Evolutionary conservation across 53 echinoderm and acorn worm species (phyloP), one percentile per base, ranked within the genome.

Genomic region (Echinometra lucunter): DNA sequence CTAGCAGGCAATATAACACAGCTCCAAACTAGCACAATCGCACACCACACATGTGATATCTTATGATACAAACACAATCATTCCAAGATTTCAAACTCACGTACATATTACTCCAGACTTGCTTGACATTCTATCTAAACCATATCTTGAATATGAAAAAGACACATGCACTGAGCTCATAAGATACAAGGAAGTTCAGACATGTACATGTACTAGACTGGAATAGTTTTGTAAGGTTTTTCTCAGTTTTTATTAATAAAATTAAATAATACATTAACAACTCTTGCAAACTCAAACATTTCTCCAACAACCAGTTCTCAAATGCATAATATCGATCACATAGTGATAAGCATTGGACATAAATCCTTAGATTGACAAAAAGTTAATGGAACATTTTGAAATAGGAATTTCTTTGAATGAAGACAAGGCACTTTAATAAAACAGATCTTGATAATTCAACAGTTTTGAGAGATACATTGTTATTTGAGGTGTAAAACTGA

Each of bases 251-350:
- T 94, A 94, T 94, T 94, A 94, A 94, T 94, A 94, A 94, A 94
- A 94, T 94, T 94, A 94, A 94, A 94, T 94, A 94, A 94, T 94
- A 85, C 94, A 94, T 94, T 63, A 94, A 85, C 94, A 94, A 94
- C 94, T 94, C 94, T 94, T 94, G 94, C 66, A 83, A 94, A 94
- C 94, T 94, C 94, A 83, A 92, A 66, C 60, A 45, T 83, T 83
- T 66, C 85, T 60, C 37, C 85, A 45, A 94, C 83, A 63, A 94
- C 94, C 94, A 66, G 94, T 42, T 63, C 37, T 44, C 58, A 83
- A 94, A 83, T 83, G 28, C 83, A 83, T 66, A 37, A 56, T 88
- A 55, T 88, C 13, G 55, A 81, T 81, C 81, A 81, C 81, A 81
- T 81, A 81, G 81, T 81, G 81, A 81, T 55, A 49, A 35, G 89